Conservation (phyloP, 2,888 invertebrate genomes). For the Actias luna region DNA sequence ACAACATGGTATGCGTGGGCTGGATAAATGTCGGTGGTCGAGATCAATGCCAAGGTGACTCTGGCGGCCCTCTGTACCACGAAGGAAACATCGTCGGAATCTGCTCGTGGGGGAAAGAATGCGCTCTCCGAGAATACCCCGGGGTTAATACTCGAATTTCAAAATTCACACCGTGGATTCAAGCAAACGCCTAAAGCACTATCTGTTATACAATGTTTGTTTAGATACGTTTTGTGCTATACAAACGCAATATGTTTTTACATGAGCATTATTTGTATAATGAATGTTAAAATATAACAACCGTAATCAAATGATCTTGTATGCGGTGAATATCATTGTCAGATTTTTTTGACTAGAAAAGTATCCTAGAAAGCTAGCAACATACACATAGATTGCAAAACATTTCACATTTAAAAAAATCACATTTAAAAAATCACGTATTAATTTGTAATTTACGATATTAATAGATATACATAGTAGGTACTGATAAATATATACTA, state of each 20-base stretch:
- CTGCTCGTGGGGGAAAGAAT: slow-evolving; percentile 31
- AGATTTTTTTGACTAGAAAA: too few species aligned
- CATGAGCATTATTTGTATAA: background rate
- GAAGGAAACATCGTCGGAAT: slow-evolving; percentile 43
- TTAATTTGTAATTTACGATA: too few species aligned
- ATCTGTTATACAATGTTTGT: background rate
- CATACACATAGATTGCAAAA: too few species aligned
- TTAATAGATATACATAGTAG: too few species aligned
- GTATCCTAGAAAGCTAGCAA: too few species aligned
- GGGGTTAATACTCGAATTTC: slow-evolving; percentile 50
- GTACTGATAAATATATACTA: too few species aligned
- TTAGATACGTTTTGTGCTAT: background rate
- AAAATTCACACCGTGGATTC: slow-evolving; percentile 44
- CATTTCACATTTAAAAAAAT: too few species aligned
- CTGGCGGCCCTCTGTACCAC: slow-evolving; percentile 58
- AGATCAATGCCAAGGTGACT: slow-evolving; percentile 54
- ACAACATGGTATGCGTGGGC: slow-evolving; percentile 56
- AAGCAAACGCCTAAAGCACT: slow-evolving; percentile 30
- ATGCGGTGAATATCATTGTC: too few species aligned
- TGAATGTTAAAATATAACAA: background rate
- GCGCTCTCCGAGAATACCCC: slow-evolving; percentile 30
- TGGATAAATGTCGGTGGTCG: slow-evolving; percentile 48
- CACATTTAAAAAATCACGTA: too few species aligned
- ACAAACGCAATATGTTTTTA: background rate
- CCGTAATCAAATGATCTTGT: too few species aligned